Conservation (phyloP, 2,888 invertebrate species). For the Phymatocera aterrima region DNA sequence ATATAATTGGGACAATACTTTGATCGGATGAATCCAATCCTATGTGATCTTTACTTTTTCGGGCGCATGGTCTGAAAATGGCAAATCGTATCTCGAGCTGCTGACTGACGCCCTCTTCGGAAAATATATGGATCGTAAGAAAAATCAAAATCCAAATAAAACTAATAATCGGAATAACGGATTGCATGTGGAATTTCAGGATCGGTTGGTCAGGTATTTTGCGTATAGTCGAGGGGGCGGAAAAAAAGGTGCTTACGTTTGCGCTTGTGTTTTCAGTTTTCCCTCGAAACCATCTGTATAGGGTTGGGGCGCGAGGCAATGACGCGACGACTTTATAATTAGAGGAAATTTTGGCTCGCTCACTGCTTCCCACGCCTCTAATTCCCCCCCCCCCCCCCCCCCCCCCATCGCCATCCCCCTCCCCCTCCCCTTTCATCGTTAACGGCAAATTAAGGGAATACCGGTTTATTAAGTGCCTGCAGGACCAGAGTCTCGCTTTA, state of each 20-base stretch:
- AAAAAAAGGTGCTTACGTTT: not conserved
- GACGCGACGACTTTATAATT: constrained; percentile 44
- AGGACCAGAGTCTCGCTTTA: not conserved
- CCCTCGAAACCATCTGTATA: constrained; percentile 21
- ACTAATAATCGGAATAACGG: too few species aligned
- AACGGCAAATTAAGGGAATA: constrained; percentile 39
- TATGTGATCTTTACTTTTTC: too few species aligned
- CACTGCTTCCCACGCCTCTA: constrained; percentile 6
- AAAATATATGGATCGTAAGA: too few species aligned
- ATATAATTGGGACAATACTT: too few species aligned
- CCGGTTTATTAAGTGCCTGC: constrained; percentile 40
- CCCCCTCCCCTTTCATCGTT: not conserved
- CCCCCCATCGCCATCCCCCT: not conserved
- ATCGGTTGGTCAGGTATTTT: too few species aligned
- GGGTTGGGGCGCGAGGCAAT: constrained; percentile 22
- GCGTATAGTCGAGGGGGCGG: not conserved
- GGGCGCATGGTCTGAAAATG: too few species aligned
- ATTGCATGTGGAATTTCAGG: too few species aligned
- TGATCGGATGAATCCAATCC: too few species aligned
- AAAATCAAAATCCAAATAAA: too few species aligned
- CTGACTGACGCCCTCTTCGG: too few species aligned
- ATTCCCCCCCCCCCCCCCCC: not conserved
- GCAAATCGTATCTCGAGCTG: too few species aligned
- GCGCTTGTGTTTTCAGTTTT: constrained; percentile 31
- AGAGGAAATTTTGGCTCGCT: constrained; percentile 33